Evolutionary conservation across 2,888 invertebrate genomes (phyloP), one percentile per base, ranked within the genome.

Genomic region (Sarcophaga carnaria): DNA sequence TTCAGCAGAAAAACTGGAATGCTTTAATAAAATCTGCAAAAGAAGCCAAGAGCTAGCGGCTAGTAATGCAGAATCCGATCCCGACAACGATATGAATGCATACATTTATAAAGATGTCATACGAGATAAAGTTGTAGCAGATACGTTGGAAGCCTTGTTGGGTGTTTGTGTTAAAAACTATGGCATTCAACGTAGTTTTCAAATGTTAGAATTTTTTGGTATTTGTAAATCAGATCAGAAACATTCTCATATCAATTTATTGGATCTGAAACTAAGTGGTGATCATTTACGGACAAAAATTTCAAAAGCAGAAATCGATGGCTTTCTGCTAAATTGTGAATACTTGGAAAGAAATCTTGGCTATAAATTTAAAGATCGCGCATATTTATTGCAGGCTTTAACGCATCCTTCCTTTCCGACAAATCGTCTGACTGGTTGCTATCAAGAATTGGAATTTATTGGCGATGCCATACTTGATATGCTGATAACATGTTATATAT

Each of bases 381-480:
- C 96, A 0, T 97, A 96, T 91, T 94, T 99, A 8, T 92, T 99
- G 22, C 98, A 97, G 95, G 98, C 98, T 0, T 94, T 99, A 76
- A 98, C 99, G 0, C 99, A 99, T 94, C 95, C 98, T 0, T 98
- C 99, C 0, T 98, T 96, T 93, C 95, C 95, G 6, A 94, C 95
- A 8, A 98, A 98, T 93, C 94, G 96, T 0, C 91, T 97, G 70
- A 99, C 99, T 0, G 96, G 96, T 47, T 97, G 97, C 88, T 99
- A 99, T 93, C 97, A 98, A 92, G 95, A 97, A 14, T 92, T 98
- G n/a, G 98, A 99, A 93, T 98, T 98, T 92, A 94, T 98, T 4
- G 98, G 98, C 5, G 98, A 99, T 94, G 98, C 98, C 10, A 95
- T 99, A 47, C 93, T 98, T 77, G 98, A 99, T 93, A 98, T 98